Evolutionary conservation across 2,888 invertebrate genomes (phyloP), one percentile per base, ranked within the genome.

Genomic region (Amphipyra berbera): DNA sequence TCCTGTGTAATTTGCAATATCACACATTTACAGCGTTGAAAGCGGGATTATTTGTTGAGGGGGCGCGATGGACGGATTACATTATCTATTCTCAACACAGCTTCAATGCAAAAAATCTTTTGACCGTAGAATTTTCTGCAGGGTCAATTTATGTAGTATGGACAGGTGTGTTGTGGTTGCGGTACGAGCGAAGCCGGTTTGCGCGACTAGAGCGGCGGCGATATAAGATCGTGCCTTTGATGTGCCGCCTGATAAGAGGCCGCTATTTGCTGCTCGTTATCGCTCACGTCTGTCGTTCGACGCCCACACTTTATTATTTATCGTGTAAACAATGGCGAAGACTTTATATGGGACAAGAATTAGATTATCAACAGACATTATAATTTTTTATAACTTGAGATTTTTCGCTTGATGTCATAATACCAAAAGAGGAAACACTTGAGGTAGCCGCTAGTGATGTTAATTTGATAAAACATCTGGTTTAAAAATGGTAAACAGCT

Each of bases 171-270:
- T 37, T 27, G 58, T 42, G 54, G 61, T 35, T 10, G 61, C 40
- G 42, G 49, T 54, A 35, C 40, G 42, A 35, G 55, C 41, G 57
- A 13, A 66, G 68, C 63, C 57, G 62, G 68, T 72, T 65, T 45
- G 63, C 57, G 50, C 66, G 13, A 63, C 66, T 63, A 44, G 68
- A 49, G 59, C 60, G 61, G 57, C 66, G 66, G 65, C 70, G 78
- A 80, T 77, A 76, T 55, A 73, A 81, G 85, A 83, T 84, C 75
- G 75, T 61, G 73, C 61, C 68, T 90, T 90, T 90, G 89, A 90
- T 83, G 84, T 80, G 59, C 73, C 81, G 77, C 78, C 46, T 81
- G 89, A 89, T 88, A 88, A 84, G 79, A 76, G 67, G 37, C 72
- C 70, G 68, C 74, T 76, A 81, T 85, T 86, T 83, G 85, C 81